Percentiles rank a stretch among this genome's conserved stretches.
Conservation (phyloP, 2,113 vertebrate species). For the Gobius niger region DNA sequence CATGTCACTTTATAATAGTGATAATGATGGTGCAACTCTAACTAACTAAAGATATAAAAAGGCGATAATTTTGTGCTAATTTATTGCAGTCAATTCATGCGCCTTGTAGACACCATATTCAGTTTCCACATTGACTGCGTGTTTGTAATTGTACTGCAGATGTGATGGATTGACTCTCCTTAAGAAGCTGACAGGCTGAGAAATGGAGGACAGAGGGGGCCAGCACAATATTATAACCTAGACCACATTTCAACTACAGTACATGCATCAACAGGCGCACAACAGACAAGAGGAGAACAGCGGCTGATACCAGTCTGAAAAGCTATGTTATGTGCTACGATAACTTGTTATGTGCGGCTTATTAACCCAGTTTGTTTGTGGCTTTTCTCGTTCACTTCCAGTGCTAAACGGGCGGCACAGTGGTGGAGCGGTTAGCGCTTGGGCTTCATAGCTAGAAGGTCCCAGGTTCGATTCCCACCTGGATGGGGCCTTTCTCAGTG, state of each 20-base stretch:
- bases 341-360: neutral
- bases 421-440: no score
- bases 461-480: no score
- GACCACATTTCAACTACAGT: conserved; percentile 52
- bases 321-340: neutral
- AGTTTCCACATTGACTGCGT: conserved; percentile 5
- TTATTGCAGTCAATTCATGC: neutral
- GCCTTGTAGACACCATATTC: neutral
- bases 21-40: no score
- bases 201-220: conserved; percentile 53
- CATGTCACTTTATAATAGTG: no score
- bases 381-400: neutral
- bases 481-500: no score
- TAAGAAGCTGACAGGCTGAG: conserved; percentile 53
- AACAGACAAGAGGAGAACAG: conserved; percentile 17
- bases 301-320: neutral
- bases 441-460: no score
- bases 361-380: neutral
- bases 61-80: neutral
- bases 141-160: conserved; percentile 20
- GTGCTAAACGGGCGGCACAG: no score
- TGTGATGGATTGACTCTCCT: conserved; percentile 58
- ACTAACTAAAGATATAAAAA: no score
- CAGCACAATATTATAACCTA: conserved; percentile 56
- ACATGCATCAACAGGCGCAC: conserved; percentile 52